Base-by-base conservation (phyloP, 2,888 invertebrate genomes). In the Branchipolynoe longqiensis region DNA sequence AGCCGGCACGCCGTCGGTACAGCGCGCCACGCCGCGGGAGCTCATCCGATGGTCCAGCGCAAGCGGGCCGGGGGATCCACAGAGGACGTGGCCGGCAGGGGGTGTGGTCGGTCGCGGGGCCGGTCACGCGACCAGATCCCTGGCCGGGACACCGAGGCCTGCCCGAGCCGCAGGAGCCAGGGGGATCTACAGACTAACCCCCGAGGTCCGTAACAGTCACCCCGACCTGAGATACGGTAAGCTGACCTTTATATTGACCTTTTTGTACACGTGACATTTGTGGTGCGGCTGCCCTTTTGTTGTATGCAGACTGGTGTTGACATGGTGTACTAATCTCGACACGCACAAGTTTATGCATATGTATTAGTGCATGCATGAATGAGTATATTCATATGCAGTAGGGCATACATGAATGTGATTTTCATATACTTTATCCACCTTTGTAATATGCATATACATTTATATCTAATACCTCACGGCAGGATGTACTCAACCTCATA, bases 71-170 rank as follows among this genome's bases (percentile, higher is more conserved):
- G 41, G 25, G 25, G 54, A 78, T 12, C n/a, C 48, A 12, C 28
- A 2, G 41, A 22, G 48, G 28, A 41, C 41, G 28, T 78, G 78
- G 78, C 78, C 78, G 12, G 31, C 62, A 28, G 62, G 62, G 62
- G 28, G 25, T 18, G 31, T 25, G n/a, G 48, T 48, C 0, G 48
- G 78, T 25, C 48, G 78, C 8, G 78, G 6, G 12, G 14, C 78
- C 6, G 78, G 78, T 4, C 78, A 48, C 78, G 4, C 48, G 78
- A 48, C 78, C 78, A 25, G 25, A 28, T 48, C 78, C 41, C 78
- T 78, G 31, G 78, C 78, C n/a, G 78, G 78, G 8, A 78, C 78
- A 41, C 78, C 78, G 22, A 78, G 41, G 78, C 48, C 78, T 22
- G 31, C 48, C 41, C 25, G 78, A 25, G 48, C 78, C 28, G n/a